Evolutionary conservation across 1,140 invertebrate genomes (phyloP).

Genomic region (Ips typographus): DNA sequence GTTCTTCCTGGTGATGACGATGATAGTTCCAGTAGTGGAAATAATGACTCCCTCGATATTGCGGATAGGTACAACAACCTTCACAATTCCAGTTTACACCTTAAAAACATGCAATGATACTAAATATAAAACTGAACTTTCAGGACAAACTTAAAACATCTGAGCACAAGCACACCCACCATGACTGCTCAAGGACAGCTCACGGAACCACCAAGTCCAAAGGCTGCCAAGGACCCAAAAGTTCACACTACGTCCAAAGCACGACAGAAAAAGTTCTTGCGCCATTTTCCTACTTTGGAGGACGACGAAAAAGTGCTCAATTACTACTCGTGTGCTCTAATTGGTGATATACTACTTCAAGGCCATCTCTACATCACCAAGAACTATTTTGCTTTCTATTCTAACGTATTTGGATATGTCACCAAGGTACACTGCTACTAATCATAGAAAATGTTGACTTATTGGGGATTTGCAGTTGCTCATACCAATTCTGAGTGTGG

Average conservation of each 20-base stretch:
- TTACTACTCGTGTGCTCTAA: slow-evolving; percentile 89
- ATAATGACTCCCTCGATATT: slow-evolving; percentile 11
- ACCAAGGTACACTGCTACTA: slow-evolving; percentile 66
- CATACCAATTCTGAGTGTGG: slow-evolving; percentile 78
- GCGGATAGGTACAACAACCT: slow-evolving; percentile 3
- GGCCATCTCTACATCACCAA: slow-evolving; percentile 90
- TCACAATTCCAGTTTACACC: background rate
- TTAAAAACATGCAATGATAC: background rate
- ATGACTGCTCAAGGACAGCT: slow-evolving; percentile 51
- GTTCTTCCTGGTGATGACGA: slow-evolving; percentile 12
- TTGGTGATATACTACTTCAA: slow-evolving; percentile 88
- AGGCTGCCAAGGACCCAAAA: slow-evolving; percentile 53
- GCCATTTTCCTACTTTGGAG: slow-evolving; percentile 72
- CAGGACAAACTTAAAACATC: slow-evolving; percentile 50
- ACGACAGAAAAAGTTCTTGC: slow-evolving; percentile 72
- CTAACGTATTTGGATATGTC: slow-evolving; percentile 91
- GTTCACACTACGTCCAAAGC: slow-evolving; percentile 64
- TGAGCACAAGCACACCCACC: slow-evolving; percentile 53
- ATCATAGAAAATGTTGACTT: no score
- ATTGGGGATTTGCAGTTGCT: slow-evolving; percentile 61
- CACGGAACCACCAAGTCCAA: slow-evolving; percentile 48
- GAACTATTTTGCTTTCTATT: slow-evolving; percentile 94
- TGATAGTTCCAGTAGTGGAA: slow-evolving; percentile 18
- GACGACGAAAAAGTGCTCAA: slow-evolving; percentile 77
- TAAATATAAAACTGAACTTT: background rate